Base-by-base conservation (phyloP, 2,888 invertebrate genomes). In the Callinectes sapidus region DNA sequence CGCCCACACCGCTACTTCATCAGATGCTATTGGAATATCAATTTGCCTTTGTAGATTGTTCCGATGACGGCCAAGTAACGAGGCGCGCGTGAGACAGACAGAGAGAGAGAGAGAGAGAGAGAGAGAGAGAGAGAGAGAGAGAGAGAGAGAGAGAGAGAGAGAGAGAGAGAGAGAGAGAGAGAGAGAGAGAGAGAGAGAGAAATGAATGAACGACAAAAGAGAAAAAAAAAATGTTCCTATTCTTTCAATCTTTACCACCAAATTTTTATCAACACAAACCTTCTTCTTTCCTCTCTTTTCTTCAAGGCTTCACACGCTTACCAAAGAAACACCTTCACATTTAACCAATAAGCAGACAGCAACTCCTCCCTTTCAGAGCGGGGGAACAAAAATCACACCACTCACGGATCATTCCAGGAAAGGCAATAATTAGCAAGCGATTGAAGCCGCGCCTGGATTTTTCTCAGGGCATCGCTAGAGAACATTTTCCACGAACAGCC, bases 31-130 rank as follows among this genome's bases (percentile, higher is more conserved):
- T 81, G 35, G 81, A 81, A 81, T 81, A 81, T 81, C 81, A 81
- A 81, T 81, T 81, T 81, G 81, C 81, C 81, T 81, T 81, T 81
- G 81, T 81, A 81, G 35, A 81, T 81, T 81, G 81, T 81, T n/a
- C 81, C 81, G 35, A 35, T 35, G 81, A 81, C 81, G 81, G 23
- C 81, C 81, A 35, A 81, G 81, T 81, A 81, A 81, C 32, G 81
- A 81, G 81, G 35, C 28, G 81, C 16, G 32, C 35, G 35, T 81
- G 81, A 10, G 81, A 10, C 35, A 14, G 81, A 10, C 35, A 6
- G 35, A 6, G 35, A 32, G 35, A 10, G 23, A 16, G 81, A 16
- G 81, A 14, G 14, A 14, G 35, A 32, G 32, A 35, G 81, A 16
- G 81, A 16, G 81, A 35, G 81, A 16, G 81, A 16, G 81, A 16